These are phyloP conservation scores for Pristionchus entomophagus DNA, from an alignment of 2,888 invertebrate species.

Conservation along the genomic window DNA sequence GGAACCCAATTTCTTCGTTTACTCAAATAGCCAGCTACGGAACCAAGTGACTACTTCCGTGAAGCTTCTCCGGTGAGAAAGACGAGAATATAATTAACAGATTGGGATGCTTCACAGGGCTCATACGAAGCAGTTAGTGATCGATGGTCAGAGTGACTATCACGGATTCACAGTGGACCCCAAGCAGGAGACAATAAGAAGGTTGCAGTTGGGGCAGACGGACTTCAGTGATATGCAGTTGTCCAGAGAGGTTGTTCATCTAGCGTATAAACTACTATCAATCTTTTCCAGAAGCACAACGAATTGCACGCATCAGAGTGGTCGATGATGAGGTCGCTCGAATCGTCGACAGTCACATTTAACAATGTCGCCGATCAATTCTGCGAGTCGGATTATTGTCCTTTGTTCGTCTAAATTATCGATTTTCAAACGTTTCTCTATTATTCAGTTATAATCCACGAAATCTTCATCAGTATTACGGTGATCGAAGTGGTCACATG, in stretches of 20 bases:
- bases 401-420: neutral
- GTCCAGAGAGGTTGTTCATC: neutral
- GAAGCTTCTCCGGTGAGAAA: neutral
- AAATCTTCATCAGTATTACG: constrained; percentile 1
- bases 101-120: neutral
- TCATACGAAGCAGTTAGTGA: neutral
- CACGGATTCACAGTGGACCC: neutral
- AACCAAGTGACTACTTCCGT: neutral
- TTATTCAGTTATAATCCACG: neutral
- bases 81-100: neutral
- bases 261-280: no score
- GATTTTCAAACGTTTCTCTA: neutral
- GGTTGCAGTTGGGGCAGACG: neutral
- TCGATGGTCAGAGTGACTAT: neutral
- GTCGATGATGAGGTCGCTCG: no score
- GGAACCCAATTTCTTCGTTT: neutral
- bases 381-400: neutral
- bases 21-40: neutral
- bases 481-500: neutral
- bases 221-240: neutral
- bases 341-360: no score
- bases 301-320: neutral
- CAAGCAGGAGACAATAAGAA: neutral
- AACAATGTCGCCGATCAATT: no score
- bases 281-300: neutral